Evolutionary conservation across 2,888 invertebrate species (phyloP).

Genomic region (Andrena praecox): DNA sequence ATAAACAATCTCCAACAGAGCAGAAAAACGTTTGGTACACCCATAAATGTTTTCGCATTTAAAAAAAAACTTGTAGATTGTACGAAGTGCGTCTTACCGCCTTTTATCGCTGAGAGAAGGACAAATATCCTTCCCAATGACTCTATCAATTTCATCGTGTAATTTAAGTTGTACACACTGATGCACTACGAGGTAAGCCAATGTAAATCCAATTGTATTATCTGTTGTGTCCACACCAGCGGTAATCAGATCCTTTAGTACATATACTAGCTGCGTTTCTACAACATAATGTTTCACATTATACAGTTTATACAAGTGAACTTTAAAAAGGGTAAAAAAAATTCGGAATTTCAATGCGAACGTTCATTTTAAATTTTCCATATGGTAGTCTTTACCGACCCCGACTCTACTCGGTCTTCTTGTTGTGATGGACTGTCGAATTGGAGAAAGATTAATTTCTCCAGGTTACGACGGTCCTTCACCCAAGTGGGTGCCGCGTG

Average conservation of each 20-base stretch:
- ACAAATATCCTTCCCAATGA: slow-evolving; percentile 89
- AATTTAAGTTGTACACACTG: slow-evolving; percentile 91
- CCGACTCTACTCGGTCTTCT: no score
- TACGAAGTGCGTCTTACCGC: slow-evolving; percentile 84
- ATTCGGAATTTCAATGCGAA: no score
- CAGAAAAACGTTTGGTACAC: no score
- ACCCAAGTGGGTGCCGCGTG: no score
- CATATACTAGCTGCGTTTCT: slow-evolving; percentile 91
- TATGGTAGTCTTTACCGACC: no score
- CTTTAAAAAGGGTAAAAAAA: no score
- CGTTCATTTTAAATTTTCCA: no score
- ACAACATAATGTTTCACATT: slow-evolving; percentile 83
- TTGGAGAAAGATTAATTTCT: no score
- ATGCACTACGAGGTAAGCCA: slow-evolving; percentile 90
- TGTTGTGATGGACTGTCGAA: no score
- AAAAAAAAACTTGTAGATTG: not conserved
- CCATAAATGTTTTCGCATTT: not conserved
- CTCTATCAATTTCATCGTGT: slow-evolving; percentile 91
- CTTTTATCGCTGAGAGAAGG: slow-evolving; percentile 90
- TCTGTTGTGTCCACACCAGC: slow-evolving; percentile 95
- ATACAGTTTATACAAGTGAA: no score
- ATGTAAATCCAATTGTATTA: slow-evolving; percentile 91
- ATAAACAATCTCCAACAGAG: no score
- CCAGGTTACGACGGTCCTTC: no score
- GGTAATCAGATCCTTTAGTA: slow-evolving; percentile 94